phyloP scores from a whole-genome alignment of 2,888 invertebrate genomes.

The Phoronis australis region DNA sequence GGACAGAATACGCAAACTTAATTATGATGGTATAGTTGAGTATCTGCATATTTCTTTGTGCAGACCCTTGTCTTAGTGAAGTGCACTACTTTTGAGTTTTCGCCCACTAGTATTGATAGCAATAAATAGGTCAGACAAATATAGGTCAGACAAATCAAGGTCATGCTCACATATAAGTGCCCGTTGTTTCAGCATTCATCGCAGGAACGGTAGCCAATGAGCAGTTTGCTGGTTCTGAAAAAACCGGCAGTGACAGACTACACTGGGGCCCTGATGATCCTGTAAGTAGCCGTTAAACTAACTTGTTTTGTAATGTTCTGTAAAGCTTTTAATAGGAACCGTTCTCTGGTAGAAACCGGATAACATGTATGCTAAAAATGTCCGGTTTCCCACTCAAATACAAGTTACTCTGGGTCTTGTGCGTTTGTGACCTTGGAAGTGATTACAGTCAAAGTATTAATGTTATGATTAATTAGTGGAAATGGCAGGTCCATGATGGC shows the following conservation, averaged over 20 bases:
- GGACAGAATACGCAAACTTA: no score
- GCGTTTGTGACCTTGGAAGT: not conserved
- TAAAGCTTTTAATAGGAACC: no score
- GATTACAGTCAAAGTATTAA: no score
- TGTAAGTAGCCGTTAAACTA: no score
- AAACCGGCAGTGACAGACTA: no score
- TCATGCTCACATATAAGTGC: no score
- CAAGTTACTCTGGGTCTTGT: not conserved
- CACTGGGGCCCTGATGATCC: slow-evolving; percentile 28
- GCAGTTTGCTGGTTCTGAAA: slow-evolving; percentile 9
- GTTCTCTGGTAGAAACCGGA: not conserved
- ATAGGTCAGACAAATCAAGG: not conserved
- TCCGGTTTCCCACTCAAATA: not conserved
- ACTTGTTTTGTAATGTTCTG: no score
- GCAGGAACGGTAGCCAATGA: slow-evolving; percentile 9
- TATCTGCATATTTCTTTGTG: slow-evolving; percentile 30
- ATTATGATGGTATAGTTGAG: no score
- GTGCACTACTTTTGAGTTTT: not conserved
- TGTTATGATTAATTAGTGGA: no score
- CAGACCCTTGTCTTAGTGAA: not conserved
- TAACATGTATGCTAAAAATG: not conserved
- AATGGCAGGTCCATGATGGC: no score
- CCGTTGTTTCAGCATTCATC: slow-evolving; percentile 4
- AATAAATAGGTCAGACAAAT: not conserved
- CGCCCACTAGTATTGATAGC: not conserved